Base-by-base conservation (phyloP, 2,113 vertebrate species). In the Dipodomys spectabilis region DNA sequence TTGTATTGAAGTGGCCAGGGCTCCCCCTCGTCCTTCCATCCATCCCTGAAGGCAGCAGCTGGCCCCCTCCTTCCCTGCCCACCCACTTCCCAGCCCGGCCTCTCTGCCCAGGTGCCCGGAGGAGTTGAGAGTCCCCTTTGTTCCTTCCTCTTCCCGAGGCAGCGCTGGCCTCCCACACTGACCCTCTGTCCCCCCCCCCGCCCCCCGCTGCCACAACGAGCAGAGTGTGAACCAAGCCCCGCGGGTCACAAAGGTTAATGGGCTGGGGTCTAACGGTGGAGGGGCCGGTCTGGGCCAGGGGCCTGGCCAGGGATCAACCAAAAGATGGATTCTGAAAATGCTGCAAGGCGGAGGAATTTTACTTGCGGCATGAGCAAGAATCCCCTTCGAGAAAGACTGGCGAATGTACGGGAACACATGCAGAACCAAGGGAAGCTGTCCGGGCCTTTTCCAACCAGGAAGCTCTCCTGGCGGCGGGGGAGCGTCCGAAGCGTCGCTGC, bases 241-340 rank as follows among this genome's bases (percentile, higher is more conserved):
- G 62, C 1, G 77, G 82, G 67, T 89, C 95, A 84, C 12, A 79
- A 91, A 95, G 73, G 95, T 93, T 86, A 82, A 6, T 28, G 85
- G 77, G 78, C 67, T 57, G 10, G 13, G 44, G 35, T 75, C 69
- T 4, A 8, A 67, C 39, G n/a, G 83, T 45, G 73, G 16, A 65
- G 39, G 71, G 35, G 28, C 53, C 53, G 1, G n/a, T n/a, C 79
- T 53, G 69, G 53, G 22, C 25, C 15, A 23, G 32, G 6, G 75
- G 32, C 72, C 28, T 7, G 12, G 45, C 60, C 80, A 12, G 72
- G 68, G n/a, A 62, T 15, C 60, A 19, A n/a, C 80, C 80, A 4
- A 22, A 49, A 35, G 68, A 86, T 27, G 69, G 35, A 22, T 30
- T 72, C 44, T 60, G 49, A 35, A 25, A 39, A 28, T 5, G 44